Conservation (phyloP, 2,113 vertebrate genomes). For the Garra rufa region DNA sequence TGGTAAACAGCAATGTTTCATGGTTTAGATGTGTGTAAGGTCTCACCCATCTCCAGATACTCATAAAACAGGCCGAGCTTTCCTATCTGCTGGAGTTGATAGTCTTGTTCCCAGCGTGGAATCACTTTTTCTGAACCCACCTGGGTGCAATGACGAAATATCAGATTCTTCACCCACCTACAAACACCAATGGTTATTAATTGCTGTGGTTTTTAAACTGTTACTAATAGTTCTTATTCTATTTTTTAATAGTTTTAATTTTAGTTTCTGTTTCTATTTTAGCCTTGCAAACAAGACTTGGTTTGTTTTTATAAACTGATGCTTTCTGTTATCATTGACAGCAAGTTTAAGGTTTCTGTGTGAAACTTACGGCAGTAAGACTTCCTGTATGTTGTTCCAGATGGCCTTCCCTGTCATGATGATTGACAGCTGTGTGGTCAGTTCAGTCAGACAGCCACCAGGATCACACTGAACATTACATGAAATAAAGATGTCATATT, state of each 20-base stretch:
- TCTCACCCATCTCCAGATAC: constrained; percentile 98
- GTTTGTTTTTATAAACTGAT: neutral
- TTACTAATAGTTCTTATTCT: too few species aligned
- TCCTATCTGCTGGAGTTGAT: constrained; percentile 88
- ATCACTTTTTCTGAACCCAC: constrained; percentile 73
- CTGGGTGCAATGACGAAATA: constrained; percentile 75
- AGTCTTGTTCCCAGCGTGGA: constrained; percentile 96
- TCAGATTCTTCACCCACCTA: constrained; percentile 92
- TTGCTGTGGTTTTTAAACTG: neutral
- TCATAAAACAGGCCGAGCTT: constrained; percentile 92
- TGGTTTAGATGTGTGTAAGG: neutral
- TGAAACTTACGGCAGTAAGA: constrained; percentile 90
- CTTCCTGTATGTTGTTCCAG: constrained; percentile 94
- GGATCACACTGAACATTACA: constrained; percentile 85
- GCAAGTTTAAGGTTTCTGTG: too few species aligned
- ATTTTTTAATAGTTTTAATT: too few species aligned
- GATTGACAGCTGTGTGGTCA: constrained; percentile 94
- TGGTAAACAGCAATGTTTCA: neutral
- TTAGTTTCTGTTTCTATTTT: too few species aligned
- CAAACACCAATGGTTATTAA: constrained; percentile 32
- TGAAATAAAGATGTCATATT: neutral
- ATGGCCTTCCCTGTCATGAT: constrained; percentile 97
- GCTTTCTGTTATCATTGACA: too few species aligned
- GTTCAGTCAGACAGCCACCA: constrained; percentile 93
- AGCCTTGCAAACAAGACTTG: neutral